These are phyloP conservation scores for Teinopalpus imperialis DNA, from an alignment of 2,888 invertebrate genomes.

Conservation along the genomic window DNA sequence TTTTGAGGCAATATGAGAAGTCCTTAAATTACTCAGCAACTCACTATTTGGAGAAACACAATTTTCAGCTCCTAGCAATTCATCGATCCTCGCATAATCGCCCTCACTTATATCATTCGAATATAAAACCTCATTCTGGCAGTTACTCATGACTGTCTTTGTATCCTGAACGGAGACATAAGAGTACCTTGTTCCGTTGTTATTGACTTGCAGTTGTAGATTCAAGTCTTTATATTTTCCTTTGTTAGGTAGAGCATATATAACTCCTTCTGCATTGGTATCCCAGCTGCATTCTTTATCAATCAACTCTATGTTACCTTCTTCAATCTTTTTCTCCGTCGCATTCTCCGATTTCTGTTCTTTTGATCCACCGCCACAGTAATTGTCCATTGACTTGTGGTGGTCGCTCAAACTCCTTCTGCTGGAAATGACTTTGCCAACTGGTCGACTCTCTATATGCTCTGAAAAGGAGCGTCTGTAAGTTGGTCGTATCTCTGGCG, in stretches of 20 bases:
- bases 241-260: conserved; percentile 76
- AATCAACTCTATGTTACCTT: conserved; percentile 69
- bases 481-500: conserved; percentile 71
- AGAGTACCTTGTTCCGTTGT: conserved; percentile 72
- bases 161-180: conserved; percentile 75
- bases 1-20: conserved; percentile 60
- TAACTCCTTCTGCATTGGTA: conserved; percentile 77
- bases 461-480: conserved; percentile 75
- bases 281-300: conserved; percentile 83
- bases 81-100: conserved; percentile 73
- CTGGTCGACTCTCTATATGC: conserved; percentile 59
- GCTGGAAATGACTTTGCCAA: conserved; percentile 74
- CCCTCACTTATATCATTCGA: conserved; percentile 68
- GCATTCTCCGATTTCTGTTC: conserved; percentile 42
- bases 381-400: conserved; percentile 63
- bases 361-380: conserved; percentile 55
- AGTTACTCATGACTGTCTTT: conserved; percentile 73
- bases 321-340: conserved; percentile 56
- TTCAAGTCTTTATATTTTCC: conserved; percentile 77
- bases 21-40: conserved; percentile 57
- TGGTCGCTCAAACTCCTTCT: conserved; percentile 73
- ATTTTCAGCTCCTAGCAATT: conserved; percentile 67
- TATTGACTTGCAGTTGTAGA: conserved; percentile 73
- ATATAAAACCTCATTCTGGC: conserved; percentile 70
- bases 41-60: conserved; percentile 71